Evolutionary conservation across 2,113 vertebrate species (phyloP), one percentile per base, ranked within the genome.

Genomic region (Hippocampus abdominalis): DNA sequence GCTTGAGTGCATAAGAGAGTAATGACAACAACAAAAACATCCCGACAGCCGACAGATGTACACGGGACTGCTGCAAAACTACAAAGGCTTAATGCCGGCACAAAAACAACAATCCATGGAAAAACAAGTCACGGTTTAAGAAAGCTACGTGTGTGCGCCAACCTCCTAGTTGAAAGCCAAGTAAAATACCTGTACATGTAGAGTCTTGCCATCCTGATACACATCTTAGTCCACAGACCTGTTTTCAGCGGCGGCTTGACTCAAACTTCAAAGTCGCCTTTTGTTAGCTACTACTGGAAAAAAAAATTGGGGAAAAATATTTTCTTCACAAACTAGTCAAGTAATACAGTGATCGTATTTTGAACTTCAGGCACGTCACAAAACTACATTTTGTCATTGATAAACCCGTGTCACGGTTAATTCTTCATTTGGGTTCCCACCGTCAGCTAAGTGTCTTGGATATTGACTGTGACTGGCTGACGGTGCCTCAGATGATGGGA

Each of bases 1-100:
- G 91, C 84, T 87, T 81, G 87, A 80, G 89, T 87, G 89, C 84
- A 78, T 85, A 87, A 88, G 85, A 87, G 85, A 93, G 82, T 84
- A 90, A 84, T 71, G 69, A 71, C 70, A 76, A 76, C 8, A 65
- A 77, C 71, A 74, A 69, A 85, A 87, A 83, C 74, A 79, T 66
- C 15, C 44, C 10, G 63, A 68, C 3, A 16, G 77, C 86, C 82
- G 73, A 78, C 79, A 84, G 75, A 85, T 75, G 81, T 73, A 68
- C 72, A 62, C 53, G 21, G 12, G 46, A 64, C 64, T 60, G 69
- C 68, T 49, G 66, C 67, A 11, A 66, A 73, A 23, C 74, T 53
- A 49, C 62, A 40, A 32, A 62, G 65, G 73, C 69, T 76, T 66
- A 72, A 75, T 54, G 67, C 60, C 63, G 46, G 32, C 5, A 39